phyloP scores from a whole-genome alignment of 2,888 invertebrate species.

The Tinea semifulvella region DNA sequence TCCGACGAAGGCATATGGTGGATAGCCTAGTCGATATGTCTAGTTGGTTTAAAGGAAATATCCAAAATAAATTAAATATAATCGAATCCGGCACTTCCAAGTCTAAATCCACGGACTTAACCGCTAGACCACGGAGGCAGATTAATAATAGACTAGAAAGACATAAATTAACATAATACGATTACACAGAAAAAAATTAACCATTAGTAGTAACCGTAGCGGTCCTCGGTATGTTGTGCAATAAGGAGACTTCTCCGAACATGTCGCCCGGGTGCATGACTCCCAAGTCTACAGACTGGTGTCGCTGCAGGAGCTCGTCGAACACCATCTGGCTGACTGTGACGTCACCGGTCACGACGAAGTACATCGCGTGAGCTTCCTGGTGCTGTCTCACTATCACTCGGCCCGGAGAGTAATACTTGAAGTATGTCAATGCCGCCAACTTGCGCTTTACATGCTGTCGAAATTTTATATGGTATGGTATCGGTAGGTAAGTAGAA shows the following conservation, averaged over 20 bases:
- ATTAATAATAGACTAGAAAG: too few species aligned
- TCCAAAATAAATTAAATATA: too few species aligned
- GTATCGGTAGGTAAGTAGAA: neutral
- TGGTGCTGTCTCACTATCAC: constrained; percentile 70
- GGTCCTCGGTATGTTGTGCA: constrained; percentile 68
- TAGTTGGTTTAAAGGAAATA: too few species aligned
- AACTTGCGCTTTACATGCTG: constrained; percentile 69
- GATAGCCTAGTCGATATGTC: too few species aligned
- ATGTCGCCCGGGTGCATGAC: constrained; percentile 65
- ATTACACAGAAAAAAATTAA: too few species aligned
- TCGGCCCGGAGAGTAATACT: constrained; percentile 66
- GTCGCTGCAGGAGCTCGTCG: constrained; percentile 57
- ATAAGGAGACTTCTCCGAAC: constrained; percentile 73
- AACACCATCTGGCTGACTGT: constrained; percentile 54
- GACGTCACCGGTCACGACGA: constrained; percentile 68
- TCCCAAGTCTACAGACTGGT: constrained; percentile 54
- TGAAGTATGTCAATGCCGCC: constrained; percentile 69
- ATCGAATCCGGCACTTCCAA: too few species aligned
- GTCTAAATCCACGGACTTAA: too few species aligned
- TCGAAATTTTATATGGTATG: too few species aligned
- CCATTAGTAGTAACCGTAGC: constrained; percentile 68
- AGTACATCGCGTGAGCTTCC: constrained; percentile 68
- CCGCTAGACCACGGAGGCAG: too few species aligned
- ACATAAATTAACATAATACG: too few species aligned
- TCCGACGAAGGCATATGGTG: too few species aligned